These are phyloP conservation scores for Stegastes partitus DNA, from an alignment of 2,113 vertebrate species.

Conservation along the genomic window DNA sequence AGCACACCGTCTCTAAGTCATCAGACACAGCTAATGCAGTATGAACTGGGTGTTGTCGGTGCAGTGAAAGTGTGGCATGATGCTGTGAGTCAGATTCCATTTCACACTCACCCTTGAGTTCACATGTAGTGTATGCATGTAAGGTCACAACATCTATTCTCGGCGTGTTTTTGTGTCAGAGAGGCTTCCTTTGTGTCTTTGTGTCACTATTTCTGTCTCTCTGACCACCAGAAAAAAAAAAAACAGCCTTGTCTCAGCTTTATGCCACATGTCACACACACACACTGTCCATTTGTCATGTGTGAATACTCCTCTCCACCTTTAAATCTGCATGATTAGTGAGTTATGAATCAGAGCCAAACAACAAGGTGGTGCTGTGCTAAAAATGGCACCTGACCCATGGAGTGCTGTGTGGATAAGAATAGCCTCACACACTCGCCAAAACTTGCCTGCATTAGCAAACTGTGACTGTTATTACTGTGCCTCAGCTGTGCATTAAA, in stretches of 20 bases:
- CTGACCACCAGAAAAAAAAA: conserved; percentile 17
- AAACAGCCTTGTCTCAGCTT: conserved; percentile 14
- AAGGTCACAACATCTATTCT: conserved; percentile 11
- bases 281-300: background rate
- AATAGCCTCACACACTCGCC: conserved; percentile 23
- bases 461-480: background rate
- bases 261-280: background rate
- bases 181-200: conserved; percentile 4
- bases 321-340: conserved; percentile 9
- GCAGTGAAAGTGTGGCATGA: conserved; percentile 39
- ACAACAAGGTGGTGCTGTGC: conserved; percentile 51
- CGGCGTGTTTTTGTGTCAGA: background rate
- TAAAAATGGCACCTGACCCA: conserved; percentile 46
- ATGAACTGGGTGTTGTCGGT: conserved; percentile 10
- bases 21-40: background rate
- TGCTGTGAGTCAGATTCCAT: conserved; percentile 23
- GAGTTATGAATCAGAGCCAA: background rate
- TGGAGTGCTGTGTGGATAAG: background rate
- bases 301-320: background rate
- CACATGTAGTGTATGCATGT: background rate
- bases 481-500: conserved; percentile 1
- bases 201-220: conserved; percentile 10
- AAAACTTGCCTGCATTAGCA: background rate
- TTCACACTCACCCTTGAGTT: conserved; percentile 33
- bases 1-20: background rate